phyloP scores from a whole-genome alignment of 2,888 invertebrate genomes.

The Abrostola triplasia region DNA sequence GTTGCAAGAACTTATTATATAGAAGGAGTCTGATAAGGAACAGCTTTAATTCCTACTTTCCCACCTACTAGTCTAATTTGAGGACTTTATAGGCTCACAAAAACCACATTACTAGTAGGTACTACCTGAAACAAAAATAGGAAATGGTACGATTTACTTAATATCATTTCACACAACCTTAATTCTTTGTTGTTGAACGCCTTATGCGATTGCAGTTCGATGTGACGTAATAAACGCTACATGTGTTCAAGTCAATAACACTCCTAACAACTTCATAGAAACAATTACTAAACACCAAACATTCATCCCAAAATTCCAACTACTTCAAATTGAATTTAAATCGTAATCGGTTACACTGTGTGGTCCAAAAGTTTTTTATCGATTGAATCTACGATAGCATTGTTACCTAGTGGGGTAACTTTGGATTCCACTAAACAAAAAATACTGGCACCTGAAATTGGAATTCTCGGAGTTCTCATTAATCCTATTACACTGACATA shows the following conservation, averaged over 20 bases:
- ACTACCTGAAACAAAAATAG: no score
- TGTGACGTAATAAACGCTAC: conserved; percentile 66
- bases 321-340: conserved; percentile 13
- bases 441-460: conserved; percentile 59
- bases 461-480: conserved; percentile 68
- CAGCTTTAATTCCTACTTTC: no score
- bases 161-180: conserved; percentile 17
- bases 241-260: conserved; percentile 41
- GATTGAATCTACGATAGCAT: conserved; percentile 64
- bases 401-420: conserved; percentile 60
- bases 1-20: no score
- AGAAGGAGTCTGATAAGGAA: no score
- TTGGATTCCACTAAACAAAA: conserved; percentile 59
- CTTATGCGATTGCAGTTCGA: conserved; percentile 61
- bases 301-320: conserved; percentile 3
- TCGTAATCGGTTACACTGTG: conserved; percentile 53
- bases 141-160: not conserved
- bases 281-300: conserved; percentile 41
- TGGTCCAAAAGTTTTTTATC: conserved; percentile 67
- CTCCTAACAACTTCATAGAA: conserved; percentile 53
- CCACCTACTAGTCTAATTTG: no score
- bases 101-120: no score
- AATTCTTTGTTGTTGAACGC: conserved; percentile 42
- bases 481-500: conserved; percentile 79
- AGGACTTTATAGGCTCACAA: no score